Evolutionary conservation across 2,113 vertebrate genomes (phyloP).

Genomic region (Pithys albifrons): DNA sequence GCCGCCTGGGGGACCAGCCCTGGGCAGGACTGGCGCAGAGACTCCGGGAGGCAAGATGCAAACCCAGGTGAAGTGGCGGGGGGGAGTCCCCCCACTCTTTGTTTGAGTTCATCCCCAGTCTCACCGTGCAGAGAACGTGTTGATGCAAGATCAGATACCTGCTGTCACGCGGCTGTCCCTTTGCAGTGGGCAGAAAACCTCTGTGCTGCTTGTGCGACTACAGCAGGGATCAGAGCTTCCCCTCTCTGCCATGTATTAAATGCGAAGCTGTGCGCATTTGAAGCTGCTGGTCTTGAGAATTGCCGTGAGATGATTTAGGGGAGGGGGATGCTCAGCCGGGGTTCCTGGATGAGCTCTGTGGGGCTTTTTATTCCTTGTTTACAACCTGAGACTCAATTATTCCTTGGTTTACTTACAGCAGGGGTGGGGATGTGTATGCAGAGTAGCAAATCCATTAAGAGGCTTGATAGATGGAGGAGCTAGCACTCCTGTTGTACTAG

Average conservation of each 20-base stretch:
- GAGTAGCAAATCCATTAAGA: background rate
- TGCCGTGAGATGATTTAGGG: background rate
- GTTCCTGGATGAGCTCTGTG: background rate
- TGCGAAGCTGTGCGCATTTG: background rate
- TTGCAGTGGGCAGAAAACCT: background rate
- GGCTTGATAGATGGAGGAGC: background rate
- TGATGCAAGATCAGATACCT: accelerated
- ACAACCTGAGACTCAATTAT: background rate
- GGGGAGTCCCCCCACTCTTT: background rate
- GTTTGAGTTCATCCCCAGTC: background rate
- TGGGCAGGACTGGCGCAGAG: background rate
- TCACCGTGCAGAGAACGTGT: accelerated
- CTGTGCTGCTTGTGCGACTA: accelerated
- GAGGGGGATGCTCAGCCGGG: background rate
- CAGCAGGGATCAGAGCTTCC: background rate
- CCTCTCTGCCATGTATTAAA: background rate
- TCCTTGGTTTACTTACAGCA: slow-evolving; percentile 1
- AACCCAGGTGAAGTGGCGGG: background rate
- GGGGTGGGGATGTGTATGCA: background rate
- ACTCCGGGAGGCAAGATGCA: background rate
- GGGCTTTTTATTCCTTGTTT: background rate
- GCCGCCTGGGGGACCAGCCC: too few species aligned
- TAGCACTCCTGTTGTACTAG: background rate
- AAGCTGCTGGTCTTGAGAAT: background rate
- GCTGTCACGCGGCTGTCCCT: background rate